Conservation (phyloP, 1,140 invertebrate species). For the Phocides pigmalion region DNA sequence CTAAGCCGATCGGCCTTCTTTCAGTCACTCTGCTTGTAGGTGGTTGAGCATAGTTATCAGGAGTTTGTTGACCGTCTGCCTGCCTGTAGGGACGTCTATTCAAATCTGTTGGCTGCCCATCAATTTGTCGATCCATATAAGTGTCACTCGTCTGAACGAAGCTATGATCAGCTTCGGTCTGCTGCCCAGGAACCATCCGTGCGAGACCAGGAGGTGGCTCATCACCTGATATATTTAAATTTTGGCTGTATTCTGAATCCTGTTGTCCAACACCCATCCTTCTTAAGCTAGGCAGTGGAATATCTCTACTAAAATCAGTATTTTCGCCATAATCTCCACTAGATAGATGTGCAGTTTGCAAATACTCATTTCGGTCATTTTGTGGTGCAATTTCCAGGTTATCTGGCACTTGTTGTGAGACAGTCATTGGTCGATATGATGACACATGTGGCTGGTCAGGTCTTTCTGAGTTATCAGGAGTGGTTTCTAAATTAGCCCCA, state of each 20-base stretch:
- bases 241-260: slow-evolving; percentile 83
- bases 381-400: slow-evolving; percentile 86
- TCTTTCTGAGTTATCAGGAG: slow-evolving; percentile 87
- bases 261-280: slow-evolving; percentile 87
- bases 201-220: slow-evolving; percentile 84
- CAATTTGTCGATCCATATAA: slow-evolving; percentile 78
- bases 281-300: slow-evolving; percentile 85
- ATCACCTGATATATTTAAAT: slow-evolving; percentile 78
- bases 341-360: slow-evolving; percentile 88
- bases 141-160: slow-evolving; percentile 71
- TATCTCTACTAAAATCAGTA: slow-evolving; percentile 74
- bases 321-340: slow-evolving; percentile 83
- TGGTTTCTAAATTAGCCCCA: slow-evolving; percentile 85
- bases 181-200: slow-evolving; percentile 85
- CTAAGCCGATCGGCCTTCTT: slow-evolving; percentile 72
- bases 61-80: slow-evolving; percentile 74
- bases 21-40: slow-evolving; percentile 51
- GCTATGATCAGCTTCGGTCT: slow-evolving; percentile 62
- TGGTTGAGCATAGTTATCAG: slow-evolving; percentile 66
- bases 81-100: slow-evolving; percentile 66
- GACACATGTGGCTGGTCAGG: slow-evolving; percentile 80
- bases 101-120: slow-evolving; percentile 73
- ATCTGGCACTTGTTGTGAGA: slow-evolving; percentile 71
- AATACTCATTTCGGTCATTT: slow-evolving; percentile 88
- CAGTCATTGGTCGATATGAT: slow-evolving; percentile 53